Percentiles rank a stretch among this genome's conserved stretches.
Evolutionary conservation across 2,113 vertebrate species (phyloP).

Genomic region (Seriola quinqueradiata): DNA sequence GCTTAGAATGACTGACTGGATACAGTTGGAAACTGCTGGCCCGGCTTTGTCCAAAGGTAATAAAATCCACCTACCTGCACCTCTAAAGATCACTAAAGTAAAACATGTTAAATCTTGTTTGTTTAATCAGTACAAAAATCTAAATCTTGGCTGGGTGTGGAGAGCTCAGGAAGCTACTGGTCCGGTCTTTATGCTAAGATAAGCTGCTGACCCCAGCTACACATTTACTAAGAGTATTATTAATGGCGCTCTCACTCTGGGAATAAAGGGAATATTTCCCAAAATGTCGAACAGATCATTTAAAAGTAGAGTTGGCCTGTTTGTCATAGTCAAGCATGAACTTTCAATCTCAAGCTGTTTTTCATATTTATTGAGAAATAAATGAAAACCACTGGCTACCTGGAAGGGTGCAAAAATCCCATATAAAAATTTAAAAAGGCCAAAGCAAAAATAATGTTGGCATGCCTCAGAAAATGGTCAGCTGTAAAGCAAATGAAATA

Average conservation of each 20-base stretch:
- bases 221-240: slow-evolving; percentile 5
- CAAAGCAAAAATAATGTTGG: background rate
- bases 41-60: background rate
- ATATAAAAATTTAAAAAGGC: background rate
- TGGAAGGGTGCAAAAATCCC: background rate
- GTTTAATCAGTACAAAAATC: slow-evolving; percentile 1
- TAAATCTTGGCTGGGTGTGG: background rate
- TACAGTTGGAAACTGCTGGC: background rate
- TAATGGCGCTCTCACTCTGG: background rate
- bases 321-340: too few species aligned
- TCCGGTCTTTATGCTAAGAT: background rate
- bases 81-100: background rate
- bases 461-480: background rate
- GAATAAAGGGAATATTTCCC: background rate
- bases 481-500: background rate
- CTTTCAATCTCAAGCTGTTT: background rate
- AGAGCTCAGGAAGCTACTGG: background rate
- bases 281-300: background rate
- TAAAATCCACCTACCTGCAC: background rate
- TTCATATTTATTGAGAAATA: background rate
- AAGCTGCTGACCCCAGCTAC: background rate
- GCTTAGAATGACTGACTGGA: background rate
- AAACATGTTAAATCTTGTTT: slow-evolving; percentile 13
- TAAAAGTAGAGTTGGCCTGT: background rate
- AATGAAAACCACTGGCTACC: background rate